phyloP scores from a whole-genome alignment of 2,888 invertebrate genomes.

The Neelides folsomi region DNA sequence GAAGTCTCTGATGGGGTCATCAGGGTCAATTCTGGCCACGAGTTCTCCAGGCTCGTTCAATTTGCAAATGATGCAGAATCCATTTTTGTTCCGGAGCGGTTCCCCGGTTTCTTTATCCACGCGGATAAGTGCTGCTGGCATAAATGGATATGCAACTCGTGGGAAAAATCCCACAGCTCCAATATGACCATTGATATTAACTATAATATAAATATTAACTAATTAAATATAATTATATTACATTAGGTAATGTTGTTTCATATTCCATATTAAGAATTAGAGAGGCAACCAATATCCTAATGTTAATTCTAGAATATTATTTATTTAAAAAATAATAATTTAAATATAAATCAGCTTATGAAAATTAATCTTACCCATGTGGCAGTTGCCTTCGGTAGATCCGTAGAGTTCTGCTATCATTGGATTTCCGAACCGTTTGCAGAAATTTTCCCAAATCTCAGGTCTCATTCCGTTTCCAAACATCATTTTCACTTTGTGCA shows the following conservation, averaged over 20 bases:
- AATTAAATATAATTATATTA: no score
- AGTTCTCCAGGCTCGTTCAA: slow-evolving; percentile 17
- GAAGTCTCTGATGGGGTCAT: slow-evolving; percentile 8
- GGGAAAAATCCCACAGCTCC: slow-evolving; percentile 9
- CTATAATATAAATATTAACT: slow-evolving; percentile 48
- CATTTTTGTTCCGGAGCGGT: slow-evolving; percentile 17
- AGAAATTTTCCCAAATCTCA: slow-evolving; percentile 83
- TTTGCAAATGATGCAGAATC: slow-evolving; percentile 13
- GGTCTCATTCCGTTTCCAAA: slow-evolving; percentile 88
- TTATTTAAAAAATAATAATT: no score
- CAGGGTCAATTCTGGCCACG: slow-evolving; percentile 13
- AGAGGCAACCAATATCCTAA: no score
- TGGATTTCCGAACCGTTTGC: slow-evolving; percentile 67
- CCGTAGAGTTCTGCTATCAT: slow-evolving; percentile 75
- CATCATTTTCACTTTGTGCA: slow-evolving; percentile 59
- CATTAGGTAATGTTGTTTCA: no score
- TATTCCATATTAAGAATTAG: no score
- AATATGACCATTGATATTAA: slow-evolving; percentile 74
- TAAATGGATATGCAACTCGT: slow-evolving; percentile 49
- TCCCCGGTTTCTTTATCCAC: slow-evolving; percentile 17
- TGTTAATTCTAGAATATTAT: no score
- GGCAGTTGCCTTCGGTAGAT: slow-evolving; percentile 94
- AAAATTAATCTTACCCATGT: no score
- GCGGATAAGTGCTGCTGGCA: slow-evolving; percentile 6
- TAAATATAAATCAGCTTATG: no score